Conservation (phyloP, 2,888 invertebrate species). For the Pachycephus smyrnensis region DNA sequence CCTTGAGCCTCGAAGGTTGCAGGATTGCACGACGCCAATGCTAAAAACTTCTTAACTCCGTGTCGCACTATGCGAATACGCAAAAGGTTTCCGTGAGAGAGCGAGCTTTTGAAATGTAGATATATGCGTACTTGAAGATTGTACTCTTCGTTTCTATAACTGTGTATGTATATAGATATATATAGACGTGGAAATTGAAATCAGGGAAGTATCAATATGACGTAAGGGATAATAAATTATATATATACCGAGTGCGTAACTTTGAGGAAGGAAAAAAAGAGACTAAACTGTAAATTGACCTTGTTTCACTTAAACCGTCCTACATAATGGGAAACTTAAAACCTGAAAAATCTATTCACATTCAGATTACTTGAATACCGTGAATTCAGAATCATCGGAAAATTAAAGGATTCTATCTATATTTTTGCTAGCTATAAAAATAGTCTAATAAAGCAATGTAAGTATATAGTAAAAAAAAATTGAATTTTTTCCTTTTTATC, state of each 20-base stretch:
- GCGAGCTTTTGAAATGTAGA: conserved; percentile 23
- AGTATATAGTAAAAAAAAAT: too few species aligned
- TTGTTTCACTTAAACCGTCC: background rate
- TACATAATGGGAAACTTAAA: too few species aligned
- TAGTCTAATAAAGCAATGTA: too few species aligned
- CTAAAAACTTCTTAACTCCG: conserved; percentile 29
- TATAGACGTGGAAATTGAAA: background rate
- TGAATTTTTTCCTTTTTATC: too few species aligned
- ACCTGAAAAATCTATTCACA: too few species aligned
- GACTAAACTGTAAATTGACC: background rate
- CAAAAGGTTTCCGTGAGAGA: conserved; percentile 13
- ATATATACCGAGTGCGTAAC: background rate
- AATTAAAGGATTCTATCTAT: too few species aligned
- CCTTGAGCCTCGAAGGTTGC: conserved; percentile 42
- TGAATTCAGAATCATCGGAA: too few species aligned
- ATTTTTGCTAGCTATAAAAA: too few species aligned
- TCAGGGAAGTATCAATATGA: background rate
- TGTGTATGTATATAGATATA: background rate
- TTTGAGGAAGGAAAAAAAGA: background rate
- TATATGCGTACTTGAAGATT: background rate
- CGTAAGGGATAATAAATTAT: background rate
- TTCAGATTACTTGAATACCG: too few species aligned
- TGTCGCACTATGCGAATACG: conserved; percentile 22
- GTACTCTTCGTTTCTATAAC: background rate
- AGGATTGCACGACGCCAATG: conserved; percentile 49